These are phyloP conservation scores for Cyclargus thomasi DNA, from an alignment of 1,140 invertebrate species.

Conservation along the genomic window DNA sequence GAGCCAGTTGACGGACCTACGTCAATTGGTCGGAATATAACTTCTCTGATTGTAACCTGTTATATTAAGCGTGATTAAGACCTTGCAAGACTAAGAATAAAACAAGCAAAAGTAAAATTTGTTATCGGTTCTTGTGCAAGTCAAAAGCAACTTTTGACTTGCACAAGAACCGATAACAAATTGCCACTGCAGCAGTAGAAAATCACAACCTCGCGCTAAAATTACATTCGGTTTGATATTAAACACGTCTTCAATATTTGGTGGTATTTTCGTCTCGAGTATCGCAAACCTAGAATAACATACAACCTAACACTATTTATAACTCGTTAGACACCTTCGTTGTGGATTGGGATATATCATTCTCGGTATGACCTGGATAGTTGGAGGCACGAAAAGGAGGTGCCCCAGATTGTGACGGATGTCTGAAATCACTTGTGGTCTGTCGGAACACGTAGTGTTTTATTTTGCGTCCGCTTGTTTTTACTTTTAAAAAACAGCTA, in stretches of 20 bases:
- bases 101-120: no score
- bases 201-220: not conserved
- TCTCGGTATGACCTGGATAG: slow-evolving; percentile 11
- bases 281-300: slow-evolving; percentile 12
- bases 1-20: no score
- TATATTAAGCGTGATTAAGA: no score
- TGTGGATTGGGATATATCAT: slow-evolving; percentile 14
- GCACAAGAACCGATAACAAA: no score
- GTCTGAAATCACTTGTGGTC: slow-evolving; percentile 7
- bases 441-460: not conserved
- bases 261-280: not conserved
- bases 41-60: no score
- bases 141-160: no score
- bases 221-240: not conserved
- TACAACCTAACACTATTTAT: slow-evolving; percentile 4
- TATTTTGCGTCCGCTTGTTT: not conserved
- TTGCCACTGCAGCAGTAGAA: not conserved
- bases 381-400: slow-evolving; percentile 11
- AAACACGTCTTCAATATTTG: not conserved
- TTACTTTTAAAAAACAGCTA: no score
- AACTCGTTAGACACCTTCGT: slow-evolving; percentile 3
- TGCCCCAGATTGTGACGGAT: not conserved
- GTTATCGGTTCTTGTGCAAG: no score
- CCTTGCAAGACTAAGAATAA: no score
- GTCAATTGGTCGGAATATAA: no score